These are phyloP conservation scores for Pseudococcus jackbeardsleyi DNA, from an alignment of 2,888 invertebrate genomes.

Conservation along the genomic window DNA sequence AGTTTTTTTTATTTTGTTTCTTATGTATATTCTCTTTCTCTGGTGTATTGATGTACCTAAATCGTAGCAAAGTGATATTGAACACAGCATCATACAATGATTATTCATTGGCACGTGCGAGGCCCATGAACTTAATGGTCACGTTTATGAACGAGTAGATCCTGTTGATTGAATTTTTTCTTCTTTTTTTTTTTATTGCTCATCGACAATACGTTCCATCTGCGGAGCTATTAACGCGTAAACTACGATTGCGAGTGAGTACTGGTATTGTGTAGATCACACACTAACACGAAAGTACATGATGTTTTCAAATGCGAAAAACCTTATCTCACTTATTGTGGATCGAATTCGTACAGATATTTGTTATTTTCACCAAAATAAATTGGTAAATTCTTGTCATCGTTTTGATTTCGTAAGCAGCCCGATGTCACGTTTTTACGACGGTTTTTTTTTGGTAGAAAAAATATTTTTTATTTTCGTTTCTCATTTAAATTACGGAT, in stretches of 20 bases:
- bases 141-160: slow-evolving; percentile 7
- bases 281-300: background rate
- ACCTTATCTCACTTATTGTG: background rate
- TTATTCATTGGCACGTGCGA: slow-evolving; percentile 35
- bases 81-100: slow-evolving; percentile 1
- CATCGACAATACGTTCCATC: background rate
- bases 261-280: background rate
- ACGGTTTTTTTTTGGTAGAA: background rate
- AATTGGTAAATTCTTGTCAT: slow-evolving; percentile 13
- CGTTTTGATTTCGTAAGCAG: background rate
- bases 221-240: background rate
- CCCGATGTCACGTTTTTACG: background rate
- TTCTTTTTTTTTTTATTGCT: background rate
- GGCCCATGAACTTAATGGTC: slow-evolving; percentile 33
- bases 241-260: background rate
- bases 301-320: background rate
- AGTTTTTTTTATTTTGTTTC: background rate
- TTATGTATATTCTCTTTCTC: background rate
- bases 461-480: background rate
- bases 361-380: background rate
- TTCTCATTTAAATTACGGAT: background rate
- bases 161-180: slow-evolving; percentile 35
- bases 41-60: background rate
- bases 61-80: background rate
- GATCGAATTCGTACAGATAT: background rate